Percentiles rank a stretch among this genome's conserved stretches.
Conservation (phyloP, 2,113 vertebrate species). For the Trematocara nigrifrons region DNA sequence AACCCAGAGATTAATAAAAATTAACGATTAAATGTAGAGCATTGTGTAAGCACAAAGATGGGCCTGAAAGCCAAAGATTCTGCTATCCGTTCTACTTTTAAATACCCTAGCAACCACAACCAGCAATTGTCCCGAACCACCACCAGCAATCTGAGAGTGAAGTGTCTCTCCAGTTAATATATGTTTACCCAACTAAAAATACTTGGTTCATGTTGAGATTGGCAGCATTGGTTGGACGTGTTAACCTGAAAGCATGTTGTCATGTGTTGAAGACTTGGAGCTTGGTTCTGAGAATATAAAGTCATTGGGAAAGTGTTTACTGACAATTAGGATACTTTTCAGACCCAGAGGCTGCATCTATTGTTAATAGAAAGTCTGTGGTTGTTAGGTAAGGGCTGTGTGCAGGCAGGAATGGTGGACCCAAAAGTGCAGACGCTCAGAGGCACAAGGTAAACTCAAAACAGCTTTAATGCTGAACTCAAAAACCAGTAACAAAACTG, state of each 20-base stretch:
- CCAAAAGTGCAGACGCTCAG: too few relatives aligned
- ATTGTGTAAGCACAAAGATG: background rate
- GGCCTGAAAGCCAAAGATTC: background rate
- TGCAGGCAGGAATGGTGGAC: too few relatives aligned
- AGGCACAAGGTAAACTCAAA: too few relatives aligned
- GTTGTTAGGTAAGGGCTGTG: background rate
- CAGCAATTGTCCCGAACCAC: too few relatives aligned
- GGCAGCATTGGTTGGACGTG: background rate
- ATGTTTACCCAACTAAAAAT: background rate
- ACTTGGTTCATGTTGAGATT: background rate
- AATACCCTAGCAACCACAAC: background rate
- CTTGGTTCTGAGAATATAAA: background rate
- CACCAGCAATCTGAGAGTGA: background rate
- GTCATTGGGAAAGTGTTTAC: too few relatives aligned
- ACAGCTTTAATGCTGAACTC: too few relatives aligned
- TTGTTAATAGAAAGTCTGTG: background rate
- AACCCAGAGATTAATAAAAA: fast-evolving
- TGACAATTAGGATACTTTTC: background rate
- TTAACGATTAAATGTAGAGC: background rate
- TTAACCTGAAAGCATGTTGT: background rate
- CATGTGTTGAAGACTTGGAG: background rate
- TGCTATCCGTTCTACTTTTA: background rate
- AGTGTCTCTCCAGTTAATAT: background rate
- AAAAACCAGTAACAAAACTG: too few relatives aligned
- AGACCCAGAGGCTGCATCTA: background rate